These are phyloP conservation scores for Phengaris alcon DNA, from an alignment of 2,888 invertebrate species.

Conservation along the genomic window DNA sequence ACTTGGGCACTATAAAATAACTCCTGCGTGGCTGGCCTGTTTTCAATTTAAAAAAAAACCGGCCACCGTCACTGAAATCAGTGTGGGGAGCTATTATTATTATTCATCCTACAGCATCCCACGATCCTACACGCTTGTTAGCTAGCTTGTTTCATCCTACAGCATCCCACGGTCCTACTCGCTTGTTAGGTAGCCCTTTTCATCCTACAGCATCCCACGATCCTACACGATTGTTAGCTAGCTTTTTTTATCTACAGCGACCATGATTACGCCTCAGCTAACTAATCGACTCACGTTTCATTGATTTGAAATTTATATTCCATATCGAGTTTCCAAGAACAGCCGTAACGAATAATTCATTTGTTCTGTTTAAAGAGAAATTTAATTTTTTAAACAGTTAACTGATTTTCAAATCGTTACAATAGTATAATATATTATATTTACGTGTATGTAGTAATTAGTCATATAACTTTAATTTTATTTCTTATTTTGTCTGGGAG, in stretches of 20 bases:
- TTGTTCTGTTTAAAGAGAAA: background rate
- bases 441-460: too few relatives aligned
- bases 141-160: background rate
- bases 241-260: constrained; percentile 5
- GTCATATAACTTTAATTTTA: too few relatives aligned
- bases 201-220: background rate
- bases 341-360: constrained; percentile 6
- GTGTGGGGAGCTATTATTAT: too few relatives aligned
- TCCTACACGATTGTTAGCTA: background rate
- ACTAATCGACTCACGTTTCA: background rate
- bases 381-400: background rate
- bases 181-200: too few relatives aligned
- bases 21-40: too few relatives aligned
- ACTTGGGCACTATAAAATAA: too few relatives aligned
- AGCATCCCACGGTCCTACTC: background rate
- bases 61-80: too few relatives aligned
- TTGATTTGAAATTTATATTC: constrained; percentile 13
- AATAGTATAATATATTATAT: too few relatives aligned
- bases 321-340: background rate
- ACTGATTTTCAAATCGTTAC: background rate
- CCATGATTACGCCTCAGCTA: background rate
- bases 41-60: too few relatives aligned
- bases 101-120: background rate
- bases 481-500: too few relatives aligned
- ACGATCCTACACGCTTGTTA: background rate